Evolutionary conservation across 2,888 invertebrate genomes (phyloP).

Genomic region (Drosophila leonis): DNA sequence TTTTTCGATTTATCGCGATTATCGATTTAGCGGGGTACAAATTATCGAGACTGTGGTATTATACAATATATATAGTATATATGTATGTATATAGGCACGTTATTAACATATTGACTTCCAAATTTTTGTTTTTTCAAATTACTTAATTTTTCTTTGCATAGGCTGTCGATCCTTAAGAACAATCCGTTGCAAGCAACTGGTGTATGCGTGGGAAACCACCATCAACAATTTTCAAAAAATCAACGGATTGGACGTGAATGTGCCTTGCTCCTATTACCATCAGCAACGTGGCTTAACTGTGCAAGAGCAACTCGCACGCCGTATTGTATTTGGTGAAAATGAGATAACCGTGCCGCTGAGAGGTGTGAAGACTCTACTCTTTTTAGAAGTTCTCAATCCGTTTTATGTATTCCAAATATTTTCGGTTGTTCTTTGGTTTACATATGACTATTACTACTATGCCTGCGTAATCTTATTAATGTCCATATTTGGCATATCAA

Average conservation of each 20-base stretch:
- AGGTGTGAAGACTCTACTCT: conserved; percentile 89
- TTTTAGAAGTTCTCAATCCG: conserved; percentile 95
- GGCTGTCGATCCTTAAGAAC: conserved; percentile 88
- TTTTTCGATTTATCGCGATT: no score
- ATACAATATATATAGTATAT: no score
- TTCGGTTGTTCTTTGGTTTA: conserved; percentile 95
- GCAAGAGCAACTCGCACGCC: conserved; percentile 85
- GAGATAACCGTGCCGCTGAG: conserved; percentile 93
- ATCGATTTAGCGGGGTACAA: no score
- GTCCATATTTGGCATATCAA: conserved; percentile 93
- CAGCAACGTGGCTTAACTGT: conserved; percentile 81
- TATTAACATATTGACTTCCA: background rate
- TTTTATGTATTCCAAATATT: conserved; percentile 98
- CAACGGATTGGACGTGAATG: conserved; percentile 89
- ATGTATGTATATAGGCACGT: no score
- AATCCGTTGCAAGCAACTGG: conserved; percentile 94
- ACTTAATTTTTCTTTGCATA: background rate
- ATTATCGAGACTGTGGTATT: no score
- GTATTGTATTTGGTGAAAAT: conserved; percentile 93
- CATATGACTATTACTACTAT: conserved; percentile 95
- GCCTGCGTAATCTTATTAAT: conserved; percentile 94
- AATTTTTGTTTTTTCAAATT: no score
- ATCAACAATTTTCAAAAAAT: conserved; percentile 90
- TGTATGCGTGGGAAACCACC: conserved; percentile 92
- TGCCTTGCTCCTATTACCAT: conserved; percentile 83